Base-by-base conservation (phyloP, 2,888 invertebrate genomes). In the Cheilosia scutellata region DNA sequence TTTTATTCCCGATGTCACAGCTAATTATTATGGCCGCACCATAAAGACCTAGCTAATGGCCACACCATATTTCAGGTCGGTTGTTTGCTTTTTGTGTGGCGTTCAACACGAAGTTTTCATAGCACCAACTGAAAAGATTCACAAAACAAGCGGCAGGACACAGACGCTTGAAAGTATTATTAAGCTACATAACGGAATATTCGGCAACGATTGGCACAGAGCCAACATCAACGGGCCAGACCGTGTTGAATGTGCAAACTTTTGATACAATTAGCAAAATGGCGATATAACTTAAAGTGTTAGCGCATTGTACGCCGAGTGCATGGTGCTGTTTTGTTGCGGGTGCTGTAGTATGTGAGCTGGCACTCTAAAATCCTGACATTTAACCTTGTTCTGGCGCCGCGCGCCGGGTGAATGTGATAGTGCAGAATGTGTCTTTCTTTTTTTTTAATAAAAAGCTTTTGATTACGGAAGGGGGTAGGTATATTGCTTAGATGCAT, bases 21-120 rank as follows among this genome's bases (percentile, higher is more conserved):
- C 86, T 86, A 86, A 86, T 86, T 86, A 82, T 86, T 76, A 82
- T 82, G 71, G 75, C 62, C 86, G 49, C 80, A 66, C 86, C 65
- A 76, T 86, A 86, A 86, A 82, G 86, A 86, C 86, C 72, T 68
- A 62, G 71, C 84, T 86, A 86, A 86, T 80, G 76, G 86, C 65
- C 75, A 25, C 70, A 75, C 75, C 76, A 82, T 72, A 84, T 77
- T 86, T 86, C 49, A 82, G 76, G 71, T 76, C 9, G 70, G 65
- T 55, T 74, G 31, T 16, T 47, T 51, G 53, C 66, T 71, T n/a
- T 33, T 31, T 57, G 57, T 58, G 55, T 68, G 20, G 20, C 20
- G 20, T 20, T 20, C 20, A 20, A 20, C 20, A 20, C 20, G 20
- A 20, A 20, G 20, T 20, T 20, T 20, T 37, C 80, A 76, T 20